Base-by-base conservation (phyloP, 2,113 vertebrate species). In the Sitta europaea region DNA sequence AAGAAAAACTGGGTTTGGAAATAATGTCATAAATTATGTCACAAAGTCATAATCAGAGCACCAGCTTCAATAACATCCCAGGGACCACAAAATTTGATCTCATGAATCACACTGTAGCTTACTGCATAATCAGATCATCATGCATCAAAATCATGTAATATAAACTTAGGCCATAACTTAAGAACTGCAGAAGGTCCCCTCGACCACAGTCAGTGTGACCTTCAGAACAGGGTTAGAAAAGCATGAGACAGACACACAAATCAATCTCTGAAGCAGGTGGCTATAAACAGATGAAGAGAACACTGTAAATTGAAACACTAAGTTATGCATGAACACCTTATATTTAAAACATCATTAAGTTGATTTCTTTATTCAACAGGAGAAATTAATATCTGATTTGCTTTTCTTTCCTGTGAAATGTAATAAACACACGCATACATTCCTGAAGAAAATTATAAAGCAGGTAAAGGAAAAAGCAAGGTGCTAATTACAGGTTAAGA, bases 101-200 rank as follows among this genome's bases (percentile, higher is more conserved):
- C 76, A 74, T 93, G 83, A 96, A 94, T 96, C 88, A 95, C 48
- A 61, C 57, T 43, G 53, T 43, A 92, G 71, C 65, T 88, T 74
- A 75, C 90, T 79, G 82, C 74, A 90, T 90, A 75, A 92, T 85
- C 88, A 76, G 57, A 75, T 40, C 5, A 12, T 76, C 88, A 70
- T 65, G 74, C 86, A 97, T 88, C 93, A 92, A 92, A 88, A 82
- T 72, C 72, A 71, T 53, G 29, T 31, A 85, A 89, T 84, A 83
- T n/a, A 89, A 91, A 81, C 75, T 75, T 35, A 18, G 78, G 43
- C 70, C 62, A 84, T 92, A 92, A 96, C 94, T 92, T 51, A 43
- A 36, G 31, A 28, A 57, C 79, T 42, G 59, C 65, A 86, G 75
- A 63, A 59, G 48, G 58, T 59, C 47, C 33, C 29, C 76, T 82